Conservation (phyloP, 2,888 invertebrate species). For the Folsomia manolachei region DNA sequence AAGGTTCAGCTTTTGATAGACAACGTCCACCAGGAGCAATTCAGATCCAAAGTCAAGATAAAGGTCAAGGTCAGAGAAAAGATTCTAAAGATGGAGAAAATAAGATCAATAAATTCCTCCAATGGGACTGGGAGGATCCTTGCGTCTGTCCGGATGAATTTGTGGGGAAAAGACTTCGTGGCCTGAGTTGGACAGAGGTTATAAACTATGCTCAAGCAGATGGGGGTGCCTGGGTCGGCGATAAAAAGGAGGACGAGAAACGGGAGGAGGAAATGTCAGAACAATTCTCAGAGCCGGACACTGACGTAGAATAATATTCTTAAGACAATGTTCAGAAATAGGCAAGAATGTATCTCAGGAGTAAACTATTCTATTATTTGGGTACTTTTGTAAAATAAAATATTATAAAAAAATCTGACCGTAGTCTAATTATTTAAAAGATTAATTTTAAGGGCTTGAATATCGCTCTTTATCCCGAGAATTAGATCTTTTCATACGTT, state of each 20-base stretch:
- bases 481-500: not conserved
- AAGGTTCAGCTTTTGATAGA: not conserved
- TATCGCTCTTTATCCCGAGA: not conserved
- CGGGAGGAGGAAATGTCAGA: no score
- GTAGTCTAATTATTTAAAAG: no score
- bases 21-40: not conserved
- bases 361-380: no score
- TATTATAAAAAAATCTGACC: no score
- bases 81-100: not conserved
- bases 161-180: not conserved
- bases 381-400: no score
- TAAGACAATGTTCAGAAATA: no score
- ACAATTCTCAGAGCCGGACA: no score
- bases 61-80: not conserved
- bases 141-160: not conserved
- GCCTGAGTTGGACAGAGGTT: not conserved
- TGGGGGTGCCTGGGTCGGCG: not conserved
- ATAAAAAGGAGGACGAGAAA: no score
- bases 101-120: not conserved
- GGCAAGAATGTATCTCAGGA: no score
- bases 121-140: not conserved
- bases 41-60: not conserved
- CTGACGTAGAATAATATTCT: no score
- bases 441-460: no score
- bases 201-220: constrained; percentile 10